Base-by-base conservation (phyloP, 2,888 invertebrate species). In the Eupsilia transversa region DNA sequence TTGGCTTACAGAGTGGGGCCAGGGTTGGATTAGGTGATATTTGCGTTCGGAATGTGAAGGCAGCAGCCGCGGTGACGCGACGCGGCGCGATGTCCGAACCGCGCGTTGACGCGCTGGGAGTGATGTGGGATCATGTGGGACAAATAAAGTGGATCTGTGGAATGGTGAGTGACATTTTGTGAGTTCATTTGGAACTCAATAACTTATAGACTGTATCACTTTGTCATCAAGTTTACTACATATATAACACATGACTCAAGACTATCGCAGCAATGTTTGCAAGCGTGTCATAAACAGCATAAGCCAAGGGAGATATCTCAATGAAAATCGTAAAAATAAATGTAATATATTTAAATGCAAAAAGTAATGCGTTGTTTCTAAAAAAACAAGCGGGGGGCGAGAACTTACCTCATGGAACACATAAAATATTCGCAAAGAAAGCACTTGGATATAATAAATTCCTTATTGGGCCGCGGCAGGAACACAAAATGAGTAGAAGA, bases 401-500 rank as follows among this genome's bases (percentile, higher is more conserved):
- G 78, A 89, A 86, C 89, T 88, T 85, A 89, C 88, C 87, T 89
- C 88, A 88, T 86, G 87, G 89, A 90, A 87, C 86, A 87, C 86
- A 89, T 90, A 91, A 91, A 90, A 91, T 91, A 91, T 89, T 90
- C 88, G 88, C 88, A 89, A 90, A 91, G 89, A 88, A 91, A 87
- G 89, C 90, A 90, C 91, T 88, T 92, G 89, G 88, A 93, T 92
- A 94, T 95, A 95, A 96, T 94, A 94, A 95, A 94, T 93, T 93
- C 92, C 92, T 92, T 92, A 93, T 92, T 92, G 93, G 91, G 91
- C 92, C 92, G 91, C 92, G 93, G 92, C 90, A 93, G 94, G 89
- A 93, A 94, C 94, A 92, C 94, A 94, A 94, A 94, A 95, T 94
- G 94, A 94, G 95, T 94, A 92, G 93, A 94, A 94, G 94, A 94